Base-by-base conservation (phyloP, 2,113 vertebrate genomes). In the Gallinago undulata region DNA sequence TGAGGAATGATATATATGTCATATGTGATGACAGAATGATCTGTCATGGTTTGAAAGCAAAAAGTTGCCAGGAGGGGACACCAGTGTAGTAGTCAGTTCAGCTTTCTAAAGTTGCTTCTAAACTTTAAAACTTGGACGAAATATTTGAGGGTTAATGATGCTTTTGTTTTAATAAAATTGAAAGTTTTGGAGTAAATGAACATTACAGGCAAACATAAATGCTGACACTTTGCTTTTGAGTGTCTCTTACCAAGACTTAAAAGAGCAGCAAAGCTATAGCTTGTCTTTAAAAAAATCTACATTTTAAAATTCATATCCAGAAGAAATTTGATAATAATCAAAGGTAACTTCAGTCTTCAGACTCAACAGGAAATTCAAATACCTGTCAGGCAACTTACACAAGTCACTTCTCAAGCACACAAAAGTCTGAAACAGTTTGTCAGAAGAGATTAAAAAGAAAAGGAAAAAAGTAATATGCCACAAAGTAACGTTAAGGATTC, bases 291-390 rank as follows among this genome's bases (percentile, higher is more conserved):
- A 94, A 94, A 85, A 72, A 3, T 43, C 9, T 62, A 41, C 13
- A 16, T 45, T 96, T 96, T 73, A 87, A 92, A 79, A 89, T 91
- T 90, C 30, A 75, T 88, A 64, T 64, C 87, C 66, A 91, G 73
- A 91, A 95, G 89, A 82, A 73, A 86, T 96, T 77, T 87, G 64
- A 57, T 88, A 86, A 72, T 94, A 84, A 91, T 88, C 68, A 95
- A 87, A 95, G 67, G 27, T 87, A 93, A 57, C 35, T 45, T 82
- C 30, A 76, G n/a, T 76, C 45, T 92, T 91, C 25, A 59, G 63
- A 47, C 41, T 81, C 35, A 81, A 66, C 13, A 62, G 63, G 47
- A 86, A 85, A 50, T 84, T 76, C 41, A 86, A 55, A 77, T 90
- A 30, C 59, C 63, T 89, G 88, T 92, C 70, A 66, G 56, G 93